Percentiles rank a stretch among this genome's conserved stretches.
phyloP scores from a whole-genome alignment of 2,797 vertebrate species.

The Holocentrus rufus region DNA sequence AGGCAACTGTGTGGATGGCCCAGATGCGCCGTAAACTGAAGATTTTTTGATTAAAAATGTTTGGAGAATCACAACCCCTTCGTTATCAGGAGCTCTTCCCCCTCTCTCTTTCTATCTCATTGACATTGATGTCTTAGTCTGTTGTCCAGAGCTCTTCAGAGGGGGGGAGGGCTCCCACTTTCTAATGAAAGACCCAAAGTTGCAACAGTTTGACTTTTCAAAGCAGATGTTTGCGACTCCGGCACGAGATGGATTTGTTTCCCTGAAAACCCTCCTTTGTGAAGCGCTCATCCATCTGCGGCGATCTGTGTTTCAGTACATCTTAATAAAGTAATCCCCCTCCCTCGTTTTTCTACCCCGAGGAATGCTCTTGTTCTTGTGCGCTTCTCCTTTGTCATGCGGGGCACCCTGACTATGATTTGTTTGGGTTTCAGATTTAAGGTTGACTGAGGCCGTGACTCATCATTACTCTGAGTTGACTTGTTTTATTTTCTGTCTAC shows the following conservation, averaged over 20 bases:
- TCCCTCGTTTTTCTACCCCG: conserved; percentile 78
- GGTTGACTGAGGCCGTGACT: conserved; percentile 81
- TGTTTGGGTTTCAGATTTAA: conserved; percentile 83
- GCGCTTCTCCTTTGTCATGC: conserved; percentile 79
- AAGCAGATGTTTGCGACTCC: conserved; percentile 78
- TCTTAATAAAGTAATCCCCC: conserved; percentile 87
- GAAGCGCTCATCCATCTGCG: conserved; percentile 82
- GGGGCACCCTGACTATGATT: conserved; percentile 79
- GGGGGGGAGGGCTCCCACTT: conserved; percentile 43
- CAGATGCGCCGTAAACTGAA: conserved; percentile 70
- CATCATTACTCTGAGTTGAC: conserved; percentile 83
- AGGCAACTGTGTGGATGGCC: conserved; percentile 38
- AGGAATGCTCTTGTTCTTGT: conserved; percentile 88
- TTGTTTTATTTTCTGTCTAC: conserved; percentile 73
- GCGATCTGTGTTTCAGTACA: conserved; percentile 84
- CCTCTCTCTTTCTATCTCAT: conserved; percentile 15
- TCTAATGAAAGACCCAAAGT: conserved; percentile 69
- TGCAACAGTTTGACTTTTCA: conserved; percentile 71
- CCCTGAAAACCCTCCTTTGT: conserved; percentile 75
- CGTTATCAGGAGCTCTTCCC: conserved; percentile 11
- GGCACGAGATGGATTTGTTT: conserved; percentile 79
- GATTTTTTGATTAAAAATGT: conserved; percentile 31
- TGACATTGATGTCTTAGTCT: conserved; percentile 50
- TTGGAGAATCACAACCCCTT: conserved; percentile 16
- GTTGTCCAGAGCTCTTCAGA: conserved; percentile 52